These are phyloP conservation scores for Pseudorasbora parva DNA, from an alignment of 2,113 vertebrate species.

Conservation along the genomic window DNA sequence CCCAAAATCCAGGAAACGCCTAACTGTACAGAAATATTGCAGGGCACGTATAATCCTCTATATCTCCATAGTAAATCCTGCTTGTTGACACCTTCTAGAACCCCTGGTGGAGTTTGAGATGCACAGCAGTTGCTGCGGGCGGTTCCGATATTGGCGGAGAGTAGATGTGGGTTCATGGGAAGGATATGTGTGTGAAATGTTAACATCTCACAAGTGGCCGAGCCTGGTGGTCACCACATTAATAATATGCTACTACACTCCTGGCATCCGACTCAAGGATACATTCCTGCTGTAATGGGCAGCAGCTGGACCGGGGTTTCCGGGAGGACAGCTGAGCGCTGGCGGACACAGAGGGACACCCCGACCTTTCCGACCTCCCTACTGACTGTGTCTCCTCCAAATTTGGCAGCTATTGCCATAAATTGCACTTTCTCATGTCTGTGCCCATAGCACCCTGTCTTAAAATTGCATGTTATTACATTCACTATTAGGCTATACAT, in stretches of 20 bases:
- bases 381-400: constrained; percentile 32
- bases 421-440: constrained; percentile 48
- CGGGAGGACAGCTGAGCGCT: constrained; percentile 76
- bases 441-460: not conserved
- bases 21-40: not conserved
- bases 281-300: constrained; percentile 82
- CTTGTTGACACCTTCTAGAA: constrained; percentile 46
- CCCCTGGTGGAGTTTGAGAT: constrained; percentile 61
- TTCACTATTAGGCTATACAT: not conserved
- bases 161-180: constrained; percentile 65
- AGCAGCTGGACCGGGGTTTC: constrained; percentile 82
- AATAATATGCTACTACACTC: constrained; percentile 78
- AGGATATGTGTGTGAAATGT: constrained; percentile 70
- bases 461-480: constrained; percentile 42
- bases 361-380: constrained; percentile 37
- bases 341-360: constrained; percentile 57
- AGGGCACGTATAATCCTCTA: not conserved
- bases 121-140: constrained; percentile 69
- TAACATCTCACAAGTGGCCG: constrained; percentile 76
- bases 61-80: constrained; percentile 40
- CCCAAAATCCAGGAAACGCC: not conserved
- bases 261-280: constrained; percentile 73
- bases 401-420: constrained; percentile 10
- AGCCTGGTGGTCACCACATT: constrained; percentile 73
- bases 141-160: not conserved